These are phyloP conservation scores for Magallana gigas DNA, from an alignment of 1,140 invertebrate genomes.

Conservation along the genomic window DNA sequence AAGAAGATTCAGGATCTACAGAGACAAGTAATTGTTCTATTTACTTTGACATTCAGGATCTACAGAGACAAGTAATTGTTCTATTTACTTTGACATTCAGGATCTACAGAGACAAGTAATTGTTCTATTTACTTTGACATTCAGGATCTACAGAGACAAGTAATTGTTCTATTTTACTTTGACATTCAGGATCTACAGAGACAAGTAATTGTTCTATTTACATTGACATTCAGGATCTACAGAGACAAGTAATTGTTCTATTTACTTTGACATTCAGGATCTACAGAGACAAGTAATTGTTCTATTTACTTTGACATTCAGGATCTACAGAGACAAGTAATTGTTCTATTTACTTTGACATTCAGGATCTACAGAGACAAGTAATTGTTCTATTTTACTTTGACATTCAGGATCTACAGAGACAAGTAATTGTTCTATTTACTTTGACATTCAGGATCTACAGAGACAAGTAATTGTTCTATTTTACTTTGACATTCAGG, in stretches of 20 bases:
- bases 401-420: slow-evolving; percentile 75
- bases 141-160: slow-evolving; percentile 78
- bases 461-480: slow-evolving; percentile 74
- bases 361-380: too few relatives aligned
- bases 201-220: slow-evolving; percentile 67
- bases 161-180: slow-evolving; percentile 41
- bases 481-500: slow-evolving; percentile 73
- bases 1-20: slow-evolving; percentile 78
- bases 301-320: too few relatives aligned
- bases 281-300: slow-evolving; percentile 75
- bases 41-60: slow-evolving; percentile 60
- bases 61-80: slow-evolving; percentile 75
- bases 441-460: slow-evolving; percentile 77
- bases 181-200: slow-evolving; percentile 78
- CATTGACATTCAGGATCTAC: slow-evolving; percentile 77
- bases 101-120: slow-evolving; percentile 77
- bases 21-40: slow-evolving; percentile 70
- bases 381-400: not conserved
- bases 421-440: slow-evolving; percentile 68
- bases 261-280: slow-evolving; percentile 75
- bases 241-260: slow-evolving; percentile 73
- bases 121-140: slow-evolving; percentile 60
- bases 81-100: slow-evolving; percentile 68
- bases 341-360: too few relatives aligned
- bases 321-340: too few relatives aligned